These are phyloP conservation scores for Trichosurus vulpecula DNA, from an alignment of 2,797 vertebrate species.

Conservation along the genomic window DNA sequence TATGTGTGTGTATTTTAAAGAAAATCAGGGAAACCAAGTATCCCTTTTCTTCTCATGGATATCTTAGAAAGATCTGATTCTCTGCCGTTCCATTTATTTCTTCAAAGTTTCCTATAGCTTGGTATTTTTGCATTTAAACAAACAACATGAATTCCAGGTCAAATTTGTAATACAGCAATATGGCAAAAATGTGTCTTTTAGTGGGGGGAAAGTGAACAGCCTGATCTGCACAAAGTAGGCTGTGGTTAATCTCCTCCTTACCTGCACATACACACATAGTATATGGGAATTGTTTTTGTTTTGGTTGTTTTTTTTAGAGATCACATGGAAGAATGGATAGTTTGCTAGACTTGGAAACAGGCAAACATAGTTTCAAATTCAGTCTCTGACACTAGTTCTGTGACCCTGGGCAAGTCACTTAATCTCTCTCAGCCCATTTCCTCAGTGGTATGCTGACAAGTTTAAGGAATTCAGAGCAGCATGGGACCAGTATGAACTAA, in stretches of 20 bases:
- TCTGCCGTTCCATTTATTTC: slow-evolving; percentile 50
- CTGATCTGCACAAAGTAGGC: slow-evolving; percentile 52
- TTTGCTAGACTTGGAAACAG: not conserved
- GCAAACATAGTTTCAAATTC: not conserved
- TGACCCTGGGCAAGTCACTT: not conserved
- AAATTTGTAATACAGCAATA: not conserved
- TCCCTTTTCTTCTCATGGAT: slow-evolving; percentile 62
- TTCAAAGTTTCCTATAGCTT: slow-evolving; percentile 36
- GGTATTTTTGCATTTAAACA: slow-evolving; percentile 40
- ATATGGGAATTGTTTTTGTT: not conserved
- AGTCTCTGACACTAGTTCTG: not conserved
- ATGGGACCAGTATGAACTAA: not conserved
- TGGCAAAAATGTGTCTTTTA: slow-evolving; percentile 20
- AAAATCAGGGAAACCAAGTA: not conserved
- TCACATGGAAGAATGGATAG: not conserved
- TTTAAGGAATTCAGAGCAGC: not conserved
- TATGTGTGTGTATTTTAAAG: slow-evolving; percentile 15
- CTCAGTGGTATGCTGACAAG: not conserved
- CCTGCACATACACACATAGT: not conserved
- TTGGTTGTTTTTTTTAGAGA: not conserved
- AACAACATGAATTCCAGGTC: slow-evolving; percentile 26
- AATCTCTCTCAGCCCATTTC: not conserved
- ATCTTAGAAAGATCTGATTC: slow-evolving; percentile 33
- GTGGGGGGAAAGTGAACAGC: slow-evolving; percentile 27
- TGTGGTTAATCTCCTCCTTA: slow-evolving; percentile 28